These are phyloP conservation scores for Acleris emargana DNA, from an alignment of 2,888 invertebrate genomes.

Conservation along the genomic window DNA sequence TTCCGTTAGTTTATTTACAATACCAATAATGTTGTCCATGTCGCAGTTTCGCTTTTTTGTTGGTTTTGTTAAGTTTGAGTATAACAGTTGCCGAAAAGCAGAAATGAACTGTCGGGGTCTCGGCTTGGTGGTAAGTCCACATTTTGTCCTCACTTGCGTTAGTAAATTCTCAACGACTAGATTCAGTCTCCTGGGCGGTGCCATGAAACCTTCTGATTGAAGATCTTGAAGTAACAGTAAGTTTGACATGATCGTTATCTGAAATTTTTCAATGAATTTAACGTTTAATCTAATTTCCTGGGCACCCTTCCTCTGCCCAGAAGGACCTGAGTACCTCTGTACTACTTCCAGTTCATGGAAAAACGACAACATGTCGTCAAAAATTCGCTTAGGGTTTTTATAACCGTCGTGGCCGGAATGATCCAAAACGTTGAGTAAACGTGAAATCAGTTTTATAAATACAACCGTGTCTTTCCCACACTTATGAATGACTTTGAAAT, in stretches of 20 bases:
- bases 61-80: constrained; percentile 2
- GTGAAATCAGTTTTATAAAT: background rate
- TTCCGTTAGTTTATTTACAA: background rate
- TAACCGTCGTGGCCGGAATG: background rate
- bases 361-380: background rate
- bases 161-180: background rate
- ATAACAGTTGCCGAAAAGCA: background rate
- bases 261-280: background rate
- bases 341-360: background rate
- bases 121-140: background rate
- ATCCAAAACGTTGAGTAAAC: background rate
- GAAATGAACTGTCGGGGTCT: background rate
- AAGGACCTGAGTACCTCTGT: too few species aligned
- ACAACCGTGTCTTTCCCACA: background rate
- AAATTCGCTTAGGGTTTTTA: background rate
- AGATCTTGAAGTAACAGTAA: background rate
- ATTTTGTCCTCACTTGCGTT: background rate
- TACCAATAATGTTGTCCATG: background rate
- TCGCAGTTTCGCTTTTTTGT: background rate
- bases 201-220: background rate
- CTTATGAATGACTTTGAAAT: background rate
- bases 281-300: background rate
- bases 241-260: constrained; percentile 1
- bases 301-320: background rate
- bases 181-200: background rate